Percentiles rank a stretch among this genome's conserved stretches.
These are phyloP conservation scores for Cherax quadricarinatus DNA, from an alignment of 1,140 invertebrate species.

Conservation along the genomic window DNA sequence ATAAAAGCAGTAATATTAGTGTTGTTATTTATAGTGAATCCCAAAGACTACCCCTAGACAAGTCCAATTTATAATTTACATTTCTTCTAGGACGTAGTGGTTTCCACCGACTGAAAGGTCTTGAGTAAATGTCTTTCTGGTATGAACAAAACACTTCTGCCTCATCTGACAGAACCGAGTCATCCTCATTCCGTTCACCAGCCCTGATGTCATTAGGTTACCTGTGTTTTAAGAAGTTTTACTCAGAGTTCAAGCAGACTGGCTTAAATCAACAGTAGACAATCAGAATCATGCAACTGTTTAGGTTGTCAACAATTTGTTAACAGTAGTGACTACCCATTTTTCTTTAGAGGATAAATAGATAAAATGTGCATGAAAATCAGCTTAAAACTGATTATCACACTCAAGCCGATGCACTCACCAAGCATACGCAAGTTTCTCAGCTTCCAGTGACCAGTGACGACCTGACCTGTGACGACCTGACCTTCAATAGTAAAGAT, in stretches of 20 bases:
- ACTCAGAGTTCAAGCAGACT: too few relatives aligned
- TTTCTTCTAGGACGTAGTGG: neutral
- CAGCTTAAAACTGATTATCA: too few relatives aligned
- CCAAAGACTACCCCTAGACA: too few relatives aligned
- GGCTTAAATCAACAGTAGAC: too few relatives aligned
- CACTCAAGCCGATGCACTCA: neutral
- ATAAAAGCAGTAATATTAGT: too few relatives aligned
- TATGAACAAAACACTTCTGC: neutral
- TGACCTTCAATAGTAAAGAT: neutral
- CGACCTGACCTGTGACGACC: neutral
- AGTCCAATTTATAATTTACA: neutral
- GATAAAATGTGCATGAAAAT: too few relatives aligned
- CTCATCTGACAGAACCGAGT: neutral
- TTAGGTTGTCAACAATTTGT: too few relatives aligned
- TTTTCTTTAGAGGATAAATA: too few relatives aligned
- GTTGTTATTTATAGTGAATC: too few relatives aligned
- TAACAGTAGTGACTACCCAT: too few relatives aligned
- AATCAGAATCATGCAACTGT: too few relatives aligned
- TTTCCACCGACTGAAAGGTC: conserved; percentile 15
- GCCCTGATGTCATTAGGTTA: neutral
- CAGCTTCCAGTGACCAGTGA: conserved; percentile 1
- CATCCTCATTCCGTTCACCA: conserved; percentile 20
- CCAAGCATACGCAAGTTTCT: neutral
- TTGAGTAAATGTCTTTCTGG: conserved; percentile 21
- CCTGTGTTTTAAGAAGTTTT: neutral